Conservation (phyloP, 2,797 vertebrate genomes). For the Nothura maculosa region DNA sequence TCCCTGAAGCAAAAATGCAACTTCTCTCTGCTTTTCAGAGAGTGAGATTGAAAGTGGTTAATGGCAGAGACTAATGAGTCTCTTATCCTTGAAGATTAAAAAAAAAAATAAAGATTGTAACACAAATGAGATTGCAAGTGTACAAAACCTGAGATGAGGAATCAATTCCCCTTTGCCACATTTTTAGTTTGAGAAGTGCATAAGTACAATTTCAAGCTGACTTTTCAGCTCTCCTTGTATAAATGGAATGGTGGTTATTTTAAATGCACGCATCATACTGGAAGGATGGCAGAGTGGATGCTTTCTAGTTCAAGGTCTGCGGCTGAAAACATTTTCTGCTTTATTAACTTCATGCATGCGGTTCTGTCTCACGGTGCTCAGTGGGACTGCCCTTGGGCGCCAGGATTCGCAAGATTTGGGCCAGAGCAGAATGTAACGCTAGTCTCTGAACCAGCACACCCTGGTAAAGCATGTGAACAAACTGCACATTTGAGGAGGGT, state of each 20-base stretch:
- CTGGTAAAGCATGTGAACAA: not conserved
- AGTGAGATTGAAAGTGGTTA: constrained; percentile 12
- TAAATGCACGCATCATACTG: constrained; percentile 36
- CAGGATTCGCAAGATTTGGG: constrained; percentile 19
- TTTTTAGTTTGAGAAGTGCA: constrained; percentile 29
- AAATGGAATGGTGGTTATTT: constrained; percentile 44
- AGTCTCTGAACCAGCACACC: not conserved
- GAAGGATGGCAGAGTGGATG: constrained; percentile 33
- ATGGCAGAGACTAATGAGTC: not conserved
- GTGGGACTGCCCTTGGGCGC: constrained; percentile 4
- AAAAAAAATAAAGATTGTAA: constrained; percentile 42
- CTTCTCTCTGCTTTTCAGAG: not conserved
- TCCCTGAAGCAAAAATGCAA: not conserved
- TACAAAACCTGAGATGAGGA: constrained; percentile 9
- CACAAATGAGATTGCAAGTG: not conserved
- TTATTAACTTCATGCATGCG: constrained; percentile 35
- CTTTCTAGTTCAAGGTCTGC: constrained; percentile 57
- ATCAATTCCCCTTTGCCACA: constrained; percentile 26
- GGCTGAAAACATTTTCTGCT: constrained; percentile 59
- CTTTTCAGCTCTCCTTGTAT: not conserved
- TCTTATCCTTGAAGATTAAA: constrained; percentile 8
- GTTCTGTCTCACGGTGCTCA: constrained; percentile 12
- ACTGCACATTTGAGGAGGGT: not conserved
- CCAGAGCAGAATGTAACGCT: constrained; percentile 38
- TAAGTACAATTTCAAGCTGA: not conserved